These are phyloP conservation scores for Cavia porcellus DNA, from an alignment of 2,113 vertebrate genomes.

Conservation along the genomic window DNA sequence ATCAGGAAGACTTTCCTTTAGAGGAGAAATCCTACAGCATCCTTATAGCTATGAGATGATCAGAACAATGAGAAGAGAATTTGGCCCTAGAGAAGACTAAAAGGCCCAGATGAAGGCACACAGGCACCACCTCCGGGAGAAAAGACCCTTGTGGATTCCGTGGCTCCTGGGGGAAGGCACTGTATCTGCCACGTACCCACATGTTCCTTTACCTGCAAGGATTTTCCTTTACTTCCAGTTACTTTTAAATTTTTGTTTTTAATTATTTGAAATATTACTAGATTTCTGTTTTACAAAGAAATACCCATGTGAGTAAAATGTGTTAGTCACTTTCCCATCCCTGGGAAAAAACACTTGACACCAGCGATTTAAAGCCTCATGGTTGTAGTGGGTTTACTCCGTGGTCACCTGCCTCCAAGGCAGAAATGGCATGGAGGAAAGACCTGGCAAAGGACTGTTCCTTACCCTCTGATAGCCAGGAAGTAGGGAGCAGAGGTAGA, in stretches of 20 bases:
- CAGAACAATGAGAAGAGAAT: background rate
- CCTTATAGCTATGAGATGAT: background rate
- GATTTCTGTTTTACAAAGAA: conserved; percentile 26
- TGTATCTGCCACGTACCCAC: background rate
- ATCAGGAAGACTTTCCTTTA: background rate
- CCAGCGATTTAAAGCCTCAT: background rate
- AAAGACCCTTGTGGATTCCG: background rate
- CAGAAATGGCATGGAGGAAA: background rate
- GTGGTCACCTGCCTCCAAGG: background rate
- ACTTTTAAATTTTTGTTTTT: conserved; percentile 17
- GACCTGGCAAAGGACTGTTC: background rate
- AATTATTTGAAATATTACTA: conserved; percentile 22
- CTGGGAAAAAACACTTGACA: background rate
- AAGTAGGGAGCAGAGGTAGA: background rate
- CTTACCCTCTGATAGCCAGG: background rate
- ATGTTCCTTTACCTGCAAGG: background rate
- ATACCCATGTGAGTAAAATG: background rate
- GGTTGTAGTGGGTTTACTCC: background rate
- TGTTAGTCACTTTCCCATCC: background rate
- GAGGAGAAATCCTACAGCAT: background rate
- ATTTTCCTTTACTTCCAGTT: background rate
- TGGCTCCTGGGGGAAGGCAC: background rate
- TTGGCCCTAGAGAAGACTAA: background rate
- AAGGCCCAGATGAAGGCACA: background rate
- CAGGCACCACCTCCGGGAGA: too few relatives aligned